Percentiles rank a stretch among this genome's conserved stretches.
phyloP scores from a whole-genome alignment of 1,140 invertebrate genomes.

The Leptonema lineaticorne region DNA sequence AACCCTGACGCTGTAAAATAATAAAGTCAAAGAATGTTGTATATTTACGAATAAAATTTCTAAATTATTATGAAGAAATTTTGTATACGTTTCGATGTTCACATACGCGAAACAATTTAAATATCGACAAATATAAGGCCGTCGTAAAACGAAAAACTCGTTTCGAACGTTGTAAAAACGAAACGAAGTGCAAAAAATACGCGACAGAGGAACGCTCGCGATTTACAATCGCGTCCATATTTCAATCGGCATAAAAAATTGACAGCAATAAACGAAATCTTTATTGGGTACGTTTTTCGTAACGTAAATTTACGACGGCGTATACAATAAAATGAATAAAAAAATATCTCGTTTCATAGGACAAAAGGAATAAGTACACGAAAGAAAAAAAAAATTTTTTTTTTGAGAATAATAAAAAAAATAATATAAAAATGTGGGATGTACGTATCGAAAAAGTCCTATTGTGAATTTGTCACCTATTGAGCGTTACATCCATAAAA shows the following conservation, averaged over 20 bases:
- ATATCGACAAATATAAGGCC: background rate
- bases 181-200: background rate
- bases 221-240: background rate
- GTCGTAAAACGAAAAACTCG: slow-evolving; percentile 1
- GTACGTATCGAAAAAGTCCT: background rate
- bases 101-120: background rate
- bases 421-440: background rate
- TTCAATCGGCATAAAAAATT: slow-evolving; percentile 16
- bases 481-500: background rate
- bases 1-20: slow-evolving; percentile 67
- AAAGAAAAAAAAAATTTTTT: background rate
- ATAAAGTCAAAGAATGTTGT: background rate
- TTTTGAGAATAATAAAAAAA: too few relatives aligned
- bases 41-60: background rate
- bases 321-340: background rate
- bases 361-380: background rate
- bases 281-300: slow-evolving; percentile 10
- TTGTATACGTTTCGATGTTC: too few relatives aligned
- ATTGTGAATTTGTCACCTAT: background rate
- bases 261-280: slow-evolving; percentile 16
- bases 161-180: background rate
- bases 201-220: background rate
- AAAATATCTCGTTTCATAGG: background rate
- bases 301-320: slow-evolving; percentile 6
- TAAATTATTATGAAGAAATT: too few relatives aligned